Evolutionary conservation across 2,888 invertebrate species (phyloP).

Genomic region (Rhagophthalmus giganteus): DNA sequence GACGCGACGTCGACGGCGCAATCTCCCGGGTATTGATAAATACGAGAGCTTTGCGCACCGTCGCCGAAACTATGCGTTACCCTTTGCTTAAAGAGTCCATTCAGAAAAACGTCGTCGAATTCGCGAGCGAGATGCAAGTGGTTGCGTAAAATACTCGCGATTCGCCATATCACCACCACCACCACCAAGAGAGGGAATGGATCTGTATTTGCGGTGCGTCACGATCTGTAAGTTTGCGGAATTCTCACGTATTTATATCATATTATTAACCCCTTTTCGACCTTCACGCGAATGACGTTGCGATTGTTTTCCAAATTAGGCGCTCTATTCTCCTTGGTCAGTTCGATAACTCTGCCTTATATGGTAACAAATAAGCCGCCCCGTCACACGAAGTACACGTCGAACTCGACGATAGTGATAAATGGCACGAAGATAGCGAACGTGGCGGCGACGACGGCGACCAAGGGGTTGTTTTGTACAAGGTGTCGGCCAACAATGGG

Average conservation of each 20-base stretch:
- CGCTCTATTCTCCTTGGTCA: conserved; percentile 25
- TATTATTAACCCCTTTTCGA: too few species aligned
- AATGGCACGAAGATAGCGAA: conserved; percentile 20
- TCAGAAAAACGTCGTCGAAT: background rate
- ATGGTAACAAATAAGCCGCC: conserved; percentile 61
- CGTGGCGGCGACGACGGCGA: conserved; percentile 29
- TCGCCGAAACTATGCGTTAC: conserved; percentile 3
- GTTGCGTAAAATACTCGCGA: conserved; percentile 6
- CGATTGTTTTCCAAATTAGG: conserved; percentile 9
- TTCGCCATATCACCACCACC: too few species aligned
- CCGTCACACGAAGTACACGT: conserved; percentile 67
- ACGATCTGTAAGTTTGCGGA: conserved; percentile 24
- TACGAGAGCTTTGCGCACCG: conserved; percentile 9
- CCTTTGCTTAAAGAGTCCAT: background rate
- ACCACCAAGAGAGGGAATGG: conserved; percentile 12
- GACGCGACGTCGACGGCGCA: conserved; percentile 6
- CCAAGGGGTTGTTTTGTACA: conserved; percentile 58
- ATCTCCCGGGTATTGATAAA: conserved; percentile 15
- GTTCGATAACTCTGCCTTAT: conserved; percentile 44
- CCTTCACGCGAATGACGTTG: background rate
- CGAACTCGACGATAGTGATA: conserved; percentile 49
- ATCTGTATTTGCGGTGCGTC: conserved; percentile 9
- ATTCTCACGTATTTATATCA: too few species aligned
- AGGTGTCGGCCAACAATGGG: conserved; percentile 69
- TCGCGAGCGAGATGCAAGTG: conserved; percentile 6